Conservation (phyloP, 2,888 invertebrate genomes). For the Metellina segmentata region DNA sequence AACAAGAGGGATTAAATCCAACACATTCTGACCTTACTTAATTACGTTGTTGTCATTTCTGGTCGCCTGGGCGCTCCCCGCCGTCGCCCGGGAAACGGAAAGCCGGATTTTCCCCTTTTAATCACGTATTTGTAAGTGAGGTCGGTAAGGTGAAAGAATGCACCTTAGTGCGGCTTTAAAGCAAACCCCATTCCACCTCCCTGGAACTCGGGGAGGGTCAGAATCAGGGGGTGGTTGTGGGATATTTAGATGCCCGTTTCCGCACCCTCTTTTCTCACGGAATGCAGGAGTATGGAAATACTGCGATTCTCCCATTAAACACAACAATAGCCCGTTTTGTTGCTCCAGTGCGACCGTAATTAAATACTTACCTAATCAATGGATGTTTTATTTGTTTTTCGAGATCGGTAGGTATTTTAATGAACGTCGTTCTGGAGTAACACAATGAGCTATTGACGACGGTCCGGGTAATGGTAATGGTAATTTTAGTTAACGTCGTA, state of each 20-base stretch:
- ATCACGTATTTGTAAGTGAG: background rate
- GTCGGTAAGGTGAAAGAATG: conserved; percentile 4
- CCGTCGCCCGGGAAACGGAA: conserved; percentile 14
- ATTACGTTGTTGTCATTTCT: conserved; percentile 65
- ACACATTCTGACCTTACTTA: conserved; percentile 66
- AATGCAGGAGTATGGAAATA: no score
- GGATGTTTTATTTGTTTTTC: no score
- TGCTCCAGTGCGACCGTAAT: no score
- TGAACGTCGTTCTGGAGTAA: no score
- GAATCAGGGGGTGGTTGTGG: background rate
- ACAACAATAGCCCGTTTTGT: no score
- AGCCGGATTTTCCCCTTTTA: conserved; percentile 18
- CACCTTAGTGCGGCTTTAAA: background rate
- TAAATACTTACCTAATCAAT: no score
- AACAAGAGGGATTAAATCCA: conserved; percentile 62
- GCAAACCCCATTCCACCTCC: background rate
- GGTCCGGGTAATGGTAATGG: no score
- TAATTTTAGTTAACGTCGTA: no score
- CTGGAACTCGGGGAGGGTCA: background rate
- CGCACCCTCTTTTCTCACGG: no score
- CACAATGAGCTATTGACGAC: no score
- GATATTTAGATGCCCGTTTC: background rate
- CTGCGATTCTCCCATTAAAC: no score
- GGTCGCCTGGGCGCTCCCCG: conserved; percentile 45
- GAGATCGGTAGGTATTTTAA: no score